Evolutionary conservation across 2,113 vertebrate genomes (phyloP).

Genomic region (Panurus biarmicus): DNA sequence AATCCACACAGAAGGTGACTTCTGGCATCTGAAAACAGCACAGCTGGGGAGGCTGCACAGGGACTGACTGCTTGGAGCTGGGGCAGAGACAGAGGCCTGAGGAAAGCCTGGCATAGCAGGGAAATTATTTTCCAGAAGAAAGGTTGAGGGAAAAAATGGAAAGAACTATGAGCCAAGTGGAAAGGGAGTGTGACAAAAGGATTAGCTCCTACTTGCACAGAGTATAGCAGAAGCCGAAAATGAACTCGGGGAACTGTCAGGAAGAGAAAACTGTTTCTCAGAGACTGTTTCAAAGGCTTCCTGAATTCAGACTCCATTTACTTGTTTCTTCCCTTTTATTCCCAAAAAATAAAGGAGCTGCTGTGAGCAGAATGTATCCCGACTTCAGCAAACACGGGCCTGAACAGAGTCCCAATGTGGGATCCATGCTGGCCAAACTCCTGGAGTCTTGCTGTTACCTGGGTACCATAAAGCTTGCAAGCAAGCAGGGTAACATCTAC

Average conservation of each 20-base stretch:
- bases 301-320: background rate
- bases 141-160: background rate
- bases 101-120: background rate
- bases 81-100: background rate
- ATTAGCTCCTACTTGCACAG: background rate
- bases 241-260: background rate
- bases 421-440: background rate
- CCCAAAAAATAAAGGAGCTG: background rate
- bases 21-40: background rate
- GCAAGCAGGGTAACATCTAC: background rate
- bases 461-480: background rate
- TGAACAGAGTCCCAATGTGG: background rate
- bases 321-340: background rate
- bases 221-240: background rate
- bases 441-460: background rate
- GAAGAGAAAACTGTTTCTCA: background rate
- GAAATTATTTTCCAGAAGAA: background rate
- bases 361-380: background rate
- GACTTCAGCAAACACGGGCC: background rate
- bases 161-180: background rate
- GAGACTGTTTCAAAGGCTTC: background rate
- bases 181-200: background rate
- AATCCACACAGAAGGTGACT: background rate
- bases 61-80: background rate
- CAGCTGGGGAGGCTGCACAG: rapidly evolving